These are phyloP conservation scores for Drosophila bocqueti DNA, from an alignment of 1,140 invertebrate genomes.

Conservation along the genomic window DNA sequence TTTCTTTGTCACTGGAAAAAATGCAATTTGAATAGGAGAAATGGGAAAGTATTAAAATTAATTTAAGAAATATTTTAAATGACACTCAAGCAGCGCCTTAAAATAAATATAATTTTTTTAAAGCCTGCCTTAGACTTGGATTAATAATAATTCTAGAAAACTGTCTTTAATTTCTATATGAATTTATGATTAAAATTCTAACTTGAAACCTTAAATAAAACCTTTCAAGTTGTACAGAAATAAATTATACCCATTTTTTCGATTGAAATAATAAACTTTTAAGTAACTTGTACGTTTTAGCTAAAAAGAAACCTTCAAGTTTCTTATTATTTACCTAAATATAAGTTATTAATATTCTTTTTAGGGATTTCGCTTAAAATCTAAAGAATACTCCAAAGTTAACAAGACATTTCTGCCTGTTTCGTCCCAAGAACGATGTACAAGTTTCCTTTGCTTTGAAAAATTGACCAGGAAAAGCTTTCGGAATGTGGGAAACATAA, in stretches of 20 bases:
- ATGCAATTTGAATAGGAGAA: background rate
- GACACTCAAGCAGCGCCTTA: background rate
- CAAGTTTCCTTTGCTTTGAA: constrained; percentile 16
- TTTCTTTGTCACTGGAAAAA: background rate
- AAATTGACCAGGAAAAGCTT: constrained; percentile 1
- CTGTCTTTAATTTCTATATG: background rate
- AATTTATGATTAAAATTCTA: background rate
- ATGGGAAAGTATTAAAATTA: background rate
- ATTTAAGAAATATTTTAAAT: background rate
- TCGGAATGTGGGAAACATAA: constrained; percentile 24
- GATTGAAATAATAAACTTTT: too few relatives aligned
- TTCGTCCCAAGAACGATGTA: background rate
- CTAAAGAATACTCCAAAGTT: background rate
- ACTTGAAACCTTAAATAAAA: background rate
- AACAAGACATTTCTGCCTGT: background rate
- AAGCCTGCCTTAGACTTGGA: too few relatives aligned
- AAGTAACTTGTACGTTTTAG: too few relatives aligned
- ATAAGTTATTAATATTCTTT: too few relatives aligned
- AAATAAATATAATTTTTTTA: background rate
- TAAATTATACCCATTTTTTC: background rate
- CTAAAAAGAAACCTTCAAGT: too few relatives aligned
- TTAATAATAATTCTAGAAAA: too few relatives aligned
- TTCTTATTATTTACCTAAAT: too few relatives aligned
- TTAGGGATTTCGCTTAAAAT: background rate
- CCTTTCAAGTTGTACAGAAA: background rate